Evolutionary conservation across 2,797 vertebrate genomes (phyloP).

Genomic region (Scleropages formosus): DNA sequence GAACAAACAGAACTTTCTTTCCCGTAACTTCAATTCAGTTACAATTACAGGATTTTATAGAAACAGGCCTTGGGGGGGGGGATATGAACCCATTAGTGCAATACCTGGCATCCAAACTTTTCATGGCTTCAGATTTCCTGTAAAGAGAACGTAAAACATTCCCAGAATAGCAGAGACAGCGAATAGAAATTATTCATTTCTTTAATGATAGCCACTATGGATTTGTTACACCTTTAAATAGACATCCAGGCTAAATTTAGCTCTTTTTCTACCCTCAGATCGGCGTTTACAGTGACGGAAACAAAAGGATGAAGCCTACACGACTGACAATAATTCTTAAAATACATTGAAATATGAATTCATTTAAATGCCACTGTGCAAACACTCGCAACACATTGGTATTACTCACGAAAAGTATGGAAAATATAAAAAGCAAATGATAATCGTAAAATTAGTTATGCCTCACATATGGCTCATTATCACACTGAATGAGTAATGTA

Average conservation of each 20-base stretch:
- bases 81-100: constrained; percentile 21
- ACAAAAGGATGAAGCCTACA: neutral
- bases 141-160: neutral
- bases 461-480: neutral
- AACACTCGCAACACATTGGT: neutral
- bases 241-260: constrained; percentile 16
- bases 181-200: constrained; percentile 10
- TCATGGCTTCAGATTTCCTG: neutral
- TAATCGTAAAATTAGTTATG: neutral
- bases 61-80: constrained; percentile 26
- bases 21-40: constrained; percentile 29
- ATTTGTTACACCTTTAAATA: constrained; percentile 29
- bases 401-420: neutral
- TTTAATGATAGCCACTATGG: constrained; percentile 26
- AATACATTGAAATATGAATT: neutral
- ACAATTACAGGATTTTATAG: constrained; percentile 29
- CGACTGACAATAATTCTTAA: constrained; percentile 14
- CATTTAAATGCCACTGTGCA: neutral
- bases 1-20: constrained; percentile 22
- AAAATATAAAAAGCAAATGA: neutral
- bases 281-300: constrained; percentile 8
- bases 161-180: constrained; percentile 5
- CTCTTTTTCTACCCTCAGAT: constrained; percentile 4
- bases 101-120: neutral
- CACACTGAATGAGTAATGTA: neutral